These are phyloP conservation scores for Lontra canadensis DNA, from an alignment of 2,113 vertebrate species.

Conservation along the genomic window DNA sequence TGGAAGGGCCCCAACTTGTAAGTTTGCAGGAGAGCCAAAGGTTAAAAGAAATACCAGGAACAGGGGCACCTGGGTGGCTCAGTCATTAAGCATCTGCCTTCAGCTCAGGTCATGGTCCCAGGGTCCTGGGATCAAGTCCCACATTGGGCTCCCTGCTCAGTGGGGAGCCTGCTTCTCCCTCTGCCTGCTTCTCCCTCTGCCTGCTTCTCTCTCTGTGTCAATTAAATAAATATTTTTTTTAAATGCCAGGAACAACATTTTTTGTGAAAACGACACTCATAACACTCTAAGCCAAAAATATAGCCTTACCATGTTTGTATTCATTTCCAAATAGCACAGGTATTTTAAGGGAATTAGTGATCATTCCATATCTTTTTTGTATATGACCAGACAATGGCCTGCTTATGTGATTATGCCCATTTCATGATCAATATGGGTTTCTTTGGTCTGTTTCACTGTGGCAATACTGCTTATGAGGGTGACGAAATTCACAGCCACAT, in stretches of 20 bases:
- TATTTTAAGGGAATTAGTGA: neutral
- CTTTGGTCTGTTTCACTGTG: neutral
- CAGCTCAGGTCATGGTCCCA: too few relatives aligned
- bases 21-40: neutral
- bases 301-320: neutral
- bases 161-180: too few relatives aligned
- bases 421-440: neutral
- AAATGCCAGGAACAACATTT: neutral
- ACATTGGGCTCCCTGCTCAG: too few relatives aligned
- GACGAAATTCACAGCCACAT: neutral
- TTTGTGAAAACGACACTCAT: neutral
- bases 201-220: too few relatives aligned
- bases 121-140: too few relatives aligned
- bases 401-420: neutral
- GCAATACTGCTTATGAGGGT: neutral
- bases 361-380: neutral
- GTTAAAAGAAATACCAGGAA: neutral
- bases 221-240: too few relatives aligned
- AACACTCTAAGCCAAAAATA: neutral
- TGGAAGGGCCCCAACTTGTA: neutral
- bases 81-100: too few relatives aligned
- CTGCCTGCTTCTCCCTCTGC: too few relatives aligned
- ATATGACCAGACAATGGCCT: neutral
- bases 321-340: constrained; percentile 35
- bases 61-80: too few relatives aligned